Evolutionary conservation across 1,140 invertebrate species (phyloP).

Genomic region (Wiebesia pumilae): DNA sequence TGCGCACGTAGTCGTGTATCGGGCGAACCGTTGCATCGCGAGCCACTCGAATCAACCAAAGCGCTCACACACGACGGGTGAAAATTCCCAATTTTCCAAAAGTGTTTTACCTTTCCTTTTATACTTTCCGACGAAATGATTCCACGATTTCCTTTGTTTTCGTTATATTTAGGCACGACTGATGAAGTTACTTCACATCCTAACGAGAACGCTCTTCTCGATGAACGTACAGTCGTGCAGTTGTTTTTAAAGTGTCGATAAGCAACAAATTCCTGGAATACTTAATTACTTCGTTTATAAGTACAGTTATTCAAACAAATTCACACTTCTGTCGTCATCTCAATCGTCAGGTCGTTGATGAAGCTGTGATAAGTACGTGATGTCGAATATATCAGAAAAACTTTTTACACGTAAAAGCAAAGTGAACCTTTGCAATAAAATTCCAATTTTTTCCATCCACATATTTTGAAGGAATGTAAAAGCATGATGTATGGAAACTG

Average conservation of each 20-base stretch:
- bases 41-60: neutral
- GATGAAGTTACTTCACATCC: no score
- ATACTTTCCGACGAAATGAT: neutral
- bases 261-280: no score
- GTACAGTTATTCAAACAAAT: no score
- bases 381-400: neutral
- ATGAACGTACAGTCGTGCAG: no score
- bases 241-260: no score
- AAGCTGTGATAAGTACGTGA: neutral
- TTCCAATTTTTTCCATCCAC: neutral
- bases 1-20: neutral
- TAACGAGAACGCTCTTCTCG: no score
- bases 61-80: neutral
- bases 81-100: neutral
- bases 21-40: neutral
- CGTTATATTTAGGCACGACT: neutral
- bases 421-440: neutral
- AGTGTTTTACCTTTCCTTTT: neutral
- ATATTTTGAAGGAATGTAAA: slow-evolving; percentile 1
- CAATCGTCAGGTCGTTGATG: neutral
- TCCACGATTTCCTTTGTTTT: neutral
- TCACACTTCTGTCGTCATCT: no score
- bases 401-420: neutral
- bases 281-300: no score
- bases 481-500: slow-evolving; percentile 7